phyloP scores from a whole-genome alignment of 2,888 invertebrate genomes.

The Nemotelus nigrinus region DNA sequence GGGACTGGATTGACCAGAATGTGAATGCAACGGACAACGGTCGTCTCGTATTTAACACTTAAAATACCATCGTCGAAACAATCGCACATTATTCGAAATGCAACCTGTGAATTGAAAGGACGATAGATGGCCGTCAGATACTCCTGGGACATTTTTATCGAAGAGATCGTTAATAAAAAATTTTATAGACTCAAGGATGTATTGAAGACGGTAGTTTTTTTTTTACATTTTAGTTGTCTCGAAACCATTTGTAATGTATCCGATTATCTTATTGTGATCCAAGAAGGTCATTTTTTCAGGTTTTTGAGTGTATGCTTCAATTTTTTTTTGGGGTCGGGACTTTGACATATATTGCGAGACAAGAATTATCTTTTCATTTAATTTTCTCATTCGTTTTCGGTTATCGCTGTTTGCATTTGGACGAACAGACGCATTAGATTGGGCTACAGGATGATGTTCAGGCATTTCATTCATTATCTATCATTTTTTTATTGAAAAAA shows the following conservation, averaged over 20 bases:
- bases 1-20: neutral
- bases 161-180: constrained; percentile 26
- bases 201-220: too few relatives aligned
- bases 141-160: constrained; percentile 37
- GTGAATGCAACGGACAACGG: neutral
- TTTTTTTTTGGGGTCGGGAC: neutral
- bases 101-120: constrained; percentile 29
- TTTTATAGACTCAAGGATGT: neutral
- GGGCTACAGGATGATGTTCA: neutral
- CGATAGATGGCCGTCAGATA: constrained; percentile 34
- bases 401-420: constrained; percentile 8
- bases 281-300: neutral
- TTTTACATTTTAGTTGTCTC: too few relatives aligned
- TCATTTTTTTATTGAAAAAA: constrained; percentile 18
- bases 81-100: neutral
- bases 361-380: constrained; percentile 34
- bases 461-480: constrained; percentile 6
- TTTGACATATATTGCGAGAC: neutral
- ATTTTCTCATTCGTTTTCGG: constrained; percentile 33
- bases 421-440: neutral
- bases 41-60: constrained; percentile 6
- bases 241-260: neutral
- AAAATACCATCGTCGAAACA: neutral
- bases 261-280: constrained; percentile 1
- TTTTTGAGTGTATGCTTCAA: too few relatives aligned